Evolutionary conservation across 1,140 invertebrate species (phyloP), one percentile per base, ranked within the genome.

Genomic region (Coelopa frigida): DNA sequence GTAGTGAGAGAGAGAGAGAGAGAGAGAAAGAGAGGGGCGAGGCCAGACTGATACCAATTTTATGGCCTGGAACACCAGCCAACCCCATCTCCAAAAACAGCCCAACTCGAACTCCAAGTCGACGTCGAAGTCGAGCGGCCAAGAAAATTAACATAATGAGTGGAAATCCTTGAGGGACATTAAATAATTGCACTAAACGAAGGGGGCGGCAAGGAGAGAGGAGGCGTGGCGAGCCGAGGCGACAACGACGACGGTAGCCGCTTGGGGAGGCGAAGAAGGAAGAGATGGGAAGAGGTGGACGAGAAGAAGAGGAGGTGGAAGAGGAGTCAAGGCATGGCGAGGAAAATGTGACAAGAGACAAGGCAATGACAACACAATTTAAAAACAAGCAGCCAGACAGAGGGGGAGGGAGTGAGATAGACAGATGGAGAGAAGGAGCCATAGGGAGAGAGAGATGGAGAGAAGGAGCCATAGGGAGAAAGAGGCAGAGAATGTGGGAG

Each of bases 131-230:
- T 15, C 33, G 33, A 21, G 29, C 42, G 17, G 41, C 37, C 29
- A 21, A 49, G 33, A 33, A 49, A 49, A 49, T 49, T 49, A 44
- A 44, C 48, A 49, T 49, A 49, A 49, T 49, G 48, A 49, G 42
- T 49, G 48, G 36, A 49, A 37, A 43, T 49, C 48, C 48, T 49
- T 49, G 22, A 49, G 48, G 48, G 48, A 49, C 42, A 39, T 49
- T 44, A 44, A 49, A 49, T 49, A 49, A 49, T 44, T 49, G 48
- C 24, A 39, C 31, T 40, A 49, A 49, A 24, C n/a, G 46, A 29
- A 31, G 26, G 2, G 4, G 6, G 14, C 43, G 20, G 44, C 24
- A 44, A 31, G 40, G 18, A 39, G n/a, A 1, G 15, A 15, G 4
- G 20, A 14, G 23, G 11, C 20, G 29, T 12, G 0, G 29, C 26